Conservation (phyloP, 2,888 invertebrate genomes). For the Acanthosepion pharaonis region DNA sequence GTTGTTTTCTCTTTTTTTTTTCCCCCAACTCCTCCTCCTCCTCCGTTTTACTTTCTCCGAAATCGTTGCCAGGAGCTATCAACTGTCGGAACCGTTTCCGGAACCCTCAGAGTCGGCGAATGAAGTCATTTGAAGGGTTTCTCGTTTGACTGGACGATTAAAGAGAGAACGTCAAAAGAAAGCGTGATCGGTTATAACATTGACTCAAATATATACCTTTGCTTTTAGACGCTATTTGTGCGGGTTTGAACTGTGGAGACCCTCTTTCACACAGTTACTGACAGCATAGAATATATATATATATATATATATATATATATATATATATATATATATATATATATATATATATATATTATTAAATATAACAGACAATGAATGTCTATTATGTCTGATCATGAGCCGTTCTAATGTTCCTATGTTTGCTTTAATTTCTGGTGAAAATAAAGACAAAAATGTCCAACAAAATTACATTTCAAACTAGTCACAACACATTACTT, state of each 20-base stretch:
- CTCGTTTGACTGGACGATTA: not conserved
- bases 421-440: too few relatives aligned
- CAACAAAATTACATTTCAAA: too few relatives aligned
- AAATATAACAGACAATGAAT: too few relatives aligned
- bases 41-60: not conserved
- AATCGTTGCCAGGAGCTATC: slow-evolving; percentile 33
- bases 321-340: not conserved
- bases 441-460: too few relatives aligned
- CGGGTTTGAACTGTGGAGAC: not conserved
- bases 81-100: slow-evolving; percentile 5
- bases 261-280: not conserved
- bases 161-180: slow-evolving; percentile 10
- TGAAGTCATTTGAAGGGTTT: not conserved
- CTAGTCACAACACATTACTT: too few relatives aligned
- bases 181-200: not conserved
- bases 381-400: too few relatives aligned
- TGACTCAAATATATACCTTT: not conserved
- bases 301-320: too few relatives aligned
- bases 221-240: not conserved
- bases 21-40: not conserved
- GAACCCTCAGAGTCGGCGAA: slow-evolving; percentile 33
- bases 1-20: not conserved
- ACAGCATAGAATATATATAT: not conserved
- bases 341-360: too few relatives aligned
- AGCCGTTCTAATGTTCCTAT: too few relatives aligned